phyloP scores from a whole-genome alignment of 2,888 invertebrate genomes.

The Trisateles emortualis region DNA sequence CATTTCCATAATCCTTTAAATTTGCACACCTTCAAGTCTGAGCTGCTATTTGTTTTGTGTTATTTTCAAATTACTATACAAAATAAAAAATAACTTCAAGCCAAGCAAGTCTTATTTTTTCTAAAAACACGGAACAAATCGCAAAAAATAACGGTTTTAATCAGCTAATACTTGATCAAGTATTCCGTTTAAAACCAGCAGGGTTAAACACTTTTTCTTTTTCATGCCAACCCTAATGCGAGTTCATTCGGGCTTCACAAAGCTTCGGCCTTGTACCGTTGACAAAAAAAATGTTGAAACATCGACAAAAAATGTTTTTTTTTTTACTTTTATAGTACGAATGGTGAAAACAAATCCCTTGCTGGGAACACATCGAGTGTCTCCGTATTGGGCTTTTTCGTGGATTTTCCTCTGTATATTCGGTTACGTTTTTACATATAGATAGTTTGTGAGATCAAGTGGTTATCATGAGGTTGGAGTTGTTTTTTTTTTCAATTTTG shows the following conservation, averaged over 20 bases:
- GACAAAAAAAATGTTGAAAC: slow-evolving; percentile 55
- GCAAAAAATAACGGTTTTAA: neutral
- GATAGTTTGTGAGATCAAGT: slow-evolving; percentile 31
- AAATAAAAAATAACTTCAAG: too few species aligned
- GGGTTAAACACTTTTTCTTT: slow-evolving; percentile 24
- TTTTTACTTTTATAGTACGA: slow-evolving; percentile 32
- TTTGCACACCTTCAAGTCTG: too few species aligned
- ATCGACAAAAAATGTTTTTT: slow-evolving; percentile 39
- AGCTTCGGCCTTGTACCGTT: slow-evolving; percentile 53
- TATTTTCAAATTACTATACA: too few species aligned
- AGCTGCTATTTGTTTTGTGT: too few species aligned
- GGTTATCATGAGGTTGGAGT: slow-evolving; percentile 6
- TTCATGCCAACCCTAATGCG: slow-evolving; percentile 54
- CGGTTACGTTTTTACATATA: slow-evolving; percentile 40
- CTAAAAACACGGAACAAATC: neutral
- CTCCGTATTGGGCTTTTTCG: slow-evolving; percentile 44
- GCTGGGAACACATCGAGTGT: slow-evolving; percentile 32
- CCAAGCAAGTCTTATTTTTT: too few species aligned
- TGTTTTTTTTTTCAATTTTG: neutral
- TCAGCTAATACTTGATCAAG: neutral
- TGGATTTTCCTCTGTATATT: slow-evolving; percentile 50
- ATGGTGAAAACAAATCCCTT: slow-evolving; percentile 45
- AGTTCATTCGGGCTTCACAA: slow-evolving; percentile 55
- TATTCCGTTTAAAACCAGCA: slow-evolving; percentile 1
- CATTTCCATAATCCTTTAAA: too few species aligned